phyloP scores from a whole-genome alignment of 2,888 invertebrate species.

The Schizotus pectinicornis region DNA sequence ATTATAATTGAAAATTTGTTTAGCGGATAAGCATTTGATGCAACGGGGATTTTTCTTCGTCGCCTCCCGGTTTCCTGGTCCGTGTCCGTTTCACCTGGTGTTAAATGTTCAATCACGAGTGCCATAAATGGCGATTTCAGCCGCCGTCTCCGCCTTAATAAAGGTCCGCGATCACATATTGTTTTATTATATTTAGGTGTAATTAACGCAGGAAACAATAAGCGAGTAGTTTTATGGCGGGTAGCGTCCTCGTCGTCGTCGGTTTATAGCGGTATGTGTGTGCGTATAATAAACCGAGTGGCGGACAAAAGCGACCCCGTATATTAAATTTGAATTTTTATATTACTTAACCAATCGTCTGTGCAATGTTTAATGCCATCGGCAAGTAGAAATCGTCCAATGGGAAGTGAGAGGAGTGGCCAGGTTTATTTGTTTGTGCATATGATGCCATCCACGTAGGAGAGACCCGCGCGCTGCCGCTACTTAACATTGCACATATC shows the following conservation, averaged over 20 bases:
- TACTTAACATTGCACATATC: slow-evolving; percentile 51
- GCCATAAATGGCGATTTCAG: too few relatives aligned
- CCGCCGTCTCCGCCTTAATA: slow-evolving; percentile 10
- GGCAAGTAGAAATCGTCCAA: slow-evolving; percentile 50
- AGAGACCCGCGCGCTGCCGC: slow-evolving; percentile 16
- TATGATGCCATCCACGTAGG: slow-evolving; percentile 54
- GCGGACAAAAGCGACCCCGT: slow-evolving; percentile 36
- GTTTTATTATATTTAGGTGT: slow-evolving; percentile 34
- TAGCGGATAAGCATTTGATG: too few relatives aligned
- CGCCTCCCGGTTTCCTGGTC: too few relatives aligned
- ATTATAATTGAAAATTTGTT: too few relatives aligned
- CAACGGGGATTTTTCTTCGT: too few relatives aligned
- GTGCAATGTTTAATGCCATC: slow-evolving; percentile 55
- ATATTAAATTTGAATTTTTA: slow-evolving; percentile 60
- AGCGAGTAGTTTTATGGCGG: slow-evolving; percentile 16
- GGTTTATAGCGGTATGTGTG: slow-evolving; percentile 32
- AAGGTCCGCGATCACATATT: slow-evolving; percentile 14
- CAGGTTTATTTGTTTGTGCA: slow-evolving; percentile 56
- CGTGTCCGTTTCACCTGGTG: too few relatives aligned
- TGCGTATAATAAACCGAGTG: slow-evolving; percentile 27
- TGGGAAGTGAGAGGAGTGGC: slow-evolving; percentile 53
- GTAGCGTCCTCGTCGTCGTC: slow-evolving; percentile 14
- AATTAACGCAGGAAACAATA: slow-evolving; percentile 42
- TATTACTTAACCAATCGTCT: slow-evolving; percentile 59
- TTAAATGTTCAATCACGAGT: too few relatives aligned